A percentile compares a stretch with the other conserved stretches of the same genome.
phyloP scores from a whole-genome alignment of 1,140 invertebrate species.

The Aphelinus certus region DNA sequence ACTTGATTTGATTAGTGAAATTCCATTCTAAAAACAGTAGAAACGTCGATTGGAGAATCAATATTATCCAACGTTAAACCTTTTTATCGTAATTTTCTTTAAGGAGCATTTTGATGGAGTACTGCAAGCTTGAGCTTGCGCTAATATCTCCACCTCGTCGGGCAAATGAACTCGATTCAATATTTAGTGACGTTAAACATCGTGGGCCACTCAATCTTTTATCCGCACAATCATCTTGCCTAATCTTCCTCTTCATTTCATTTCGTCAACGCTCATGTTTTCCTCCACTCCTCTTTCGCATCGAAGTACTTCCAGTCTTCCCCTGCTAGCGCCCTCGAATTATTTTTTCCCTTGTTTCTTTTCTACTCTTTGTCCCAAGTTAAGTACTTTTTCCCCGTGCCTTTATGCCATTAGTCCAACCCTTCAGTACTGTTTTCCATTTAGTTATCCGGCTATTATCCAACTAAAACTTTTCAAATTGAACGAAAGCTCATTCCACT shows the following conservation, averaged over 20 bases:
- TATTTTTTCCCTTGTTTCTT: neutral
- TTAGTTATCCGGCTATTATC: constrained; percentile 6
- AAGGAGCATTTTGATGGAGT: too few relatives aligned
- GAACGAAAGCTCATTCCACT: neutral
- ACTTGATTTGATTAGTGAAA: too few relatives aligned
- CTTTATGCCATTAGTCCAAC: constrained; percentile 11
- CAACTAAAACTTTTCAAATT: constrained; percentile 11
- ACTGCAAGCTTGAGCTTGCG: too few relatives aligned
- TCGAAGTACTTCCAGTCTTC: neutral
- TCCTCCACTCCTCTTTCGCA: neutral
- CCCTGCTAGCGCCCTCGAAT: too few relatives aligned
- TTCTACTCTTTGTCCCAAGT: neutral
- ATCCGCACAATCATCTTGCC: too few relatives aligned
- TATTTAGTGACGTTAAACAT: constrained; percentile 10
- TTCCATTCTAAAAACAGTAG: too few relatives aligned
- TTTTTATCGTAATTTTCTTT: too few relatives aligned
- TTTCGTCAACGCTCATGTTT: neutral
- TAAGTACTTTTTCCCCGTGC: neutral
- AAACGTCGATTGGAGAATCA: too few relatives aligned
- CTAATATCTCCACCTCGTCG: neutral
- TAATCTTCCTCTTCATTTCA: too few relatives aligned
- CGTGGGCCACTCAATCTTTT: too few relatives aligned
- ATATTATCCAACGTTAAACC: too few relatives aligned
- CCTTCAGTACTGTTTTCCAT: neutral
- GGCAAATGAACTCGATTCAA: constrained; percentile 2